Evolutionary conservation across 2,113 vertebrate genomes (phyloP), one percentile per base, ranked within the genome.

Genomic region (Gorsachius goisagi): DNA sequence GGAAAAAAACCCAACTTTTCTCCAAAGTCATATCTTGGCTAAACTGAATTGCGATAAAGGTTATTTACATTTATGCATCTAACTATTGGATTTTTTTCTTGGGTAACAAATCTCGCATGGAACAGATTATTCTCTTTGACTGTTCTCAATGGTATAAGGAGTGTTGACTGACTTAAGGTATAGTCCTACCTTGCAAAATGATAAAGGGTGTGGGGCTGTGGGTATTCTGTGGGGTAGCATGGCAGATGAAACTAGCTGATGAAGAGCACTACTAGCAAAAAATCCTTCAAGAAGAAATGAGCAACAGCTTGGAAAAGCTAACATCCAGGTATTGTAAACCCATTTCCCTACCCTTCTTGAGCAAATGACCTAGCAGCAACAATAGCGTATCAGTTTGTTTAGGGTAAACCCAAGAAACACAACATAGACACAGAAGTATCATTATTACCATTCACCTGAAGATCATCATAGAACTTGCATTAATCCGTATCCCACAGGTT

Each of bases 371-470:
- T 35, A 39, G 64, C 22, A 75, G 83, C 30, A 90, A 16, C 20
- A 13, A 17, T 0, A 60, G 30, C 7, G 2, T 14, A 76, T 52
- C 49, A 37, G 39, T 55, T 59, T 53, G 47, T 0, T 0, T 8
- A 23, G 9, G 35, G 23, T 44, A 50, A 78, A 72, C 80, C 7
- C 17, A 72, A 60, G 58, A n/a, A 59, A 27, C 7, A 37, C 22
- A 63, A 20, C 3, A 10, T 2, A 78, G 47, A 71, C 0, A 6
- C 20, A 66, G 12, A 86, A 64, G 24, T 45, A 78, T 32, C 23
- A 22, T 47, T 56, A 78, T 45, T 58, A 66, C 18, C 20, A 59
- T 50, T 93, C 50, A 26, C 11, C 9, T 1, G 21, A 47, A 82
- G 13, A 22, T 18, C 47, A 72, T 63, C 22, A 68, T 0, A 85